Evolutionary conservation across 2,113 vertebrate species (phyloP).

Genomic region (Tenebrosternarchus preto): DNA sequence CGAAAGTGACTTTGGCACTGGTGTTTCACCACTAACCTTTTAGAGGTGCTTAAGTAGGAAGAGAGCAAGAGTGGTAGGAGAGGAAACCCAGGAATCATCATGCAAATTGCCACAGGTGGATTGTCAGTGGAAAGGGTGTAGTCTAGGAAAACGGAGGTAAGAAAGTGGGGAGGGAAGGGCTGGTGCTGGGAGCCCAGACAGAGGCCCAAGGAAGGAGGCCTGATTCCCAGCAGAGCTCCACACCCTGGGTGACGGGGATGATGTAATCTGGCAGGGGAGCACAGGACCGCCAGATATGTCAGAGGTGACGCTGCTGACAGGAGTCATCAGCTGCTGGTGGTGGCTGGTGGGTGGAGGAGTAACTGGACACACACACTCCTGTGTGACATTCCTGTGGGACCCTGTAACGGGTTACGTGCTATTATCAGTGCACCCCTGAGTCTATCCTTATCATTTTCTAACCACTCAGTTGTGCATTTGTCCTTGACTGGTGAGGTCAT

Average conservation of each 20-base stretch:
- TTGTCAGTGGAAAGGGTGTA: slow-evolving; percentile 38
- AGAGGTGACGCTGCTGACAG: slow-evolving; percentile 24
- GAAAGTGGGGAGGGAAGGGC: slow-evolving; percentile 34
- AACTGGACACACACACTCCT: background rate
- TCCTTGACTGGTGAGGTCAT: background rate
- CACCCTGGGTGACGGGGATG: slow-evolving; percentile 45
- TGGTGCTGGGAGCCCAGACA: slow-evolving; percentile 21
- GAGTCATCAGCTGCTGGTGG: slow-evolving; percentile 14
- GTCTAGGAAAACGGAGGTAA: slow-evolving; percentile 34
- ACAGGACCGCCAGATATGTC: slow-evolving; percentile 18
- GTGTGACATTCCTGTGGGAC: background rate
- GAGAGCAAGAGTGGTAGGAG: slow-evolving; percentile 41
- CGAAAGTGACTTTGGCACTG: slow-evolving; percentile 67
- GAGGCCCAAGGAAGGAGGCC: slow-evolving; percentile 20
- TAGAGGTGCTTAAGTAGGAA: slow-evolving; percentile 47
- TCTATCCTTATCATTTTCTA: background rate
- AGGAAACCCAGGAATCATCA: background rate
- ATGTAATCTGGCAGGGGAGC: slow-evolving; percentile 48
- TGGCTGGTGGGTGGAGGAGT: slow-evolving; percentile 15
- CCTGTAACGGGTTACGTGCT: background rate
- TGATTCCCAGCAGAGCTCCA: background rate
- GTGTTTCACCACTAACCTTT: no score
- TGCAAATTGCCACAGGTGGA: slow-evolving; percentile 45
- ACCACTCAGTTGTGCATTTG: background rate
- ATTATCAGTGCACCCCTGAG: background rate